Conservation (phyloP, 1,140 invertebrate species). For the Drosophila pallidifrons region DNA sequence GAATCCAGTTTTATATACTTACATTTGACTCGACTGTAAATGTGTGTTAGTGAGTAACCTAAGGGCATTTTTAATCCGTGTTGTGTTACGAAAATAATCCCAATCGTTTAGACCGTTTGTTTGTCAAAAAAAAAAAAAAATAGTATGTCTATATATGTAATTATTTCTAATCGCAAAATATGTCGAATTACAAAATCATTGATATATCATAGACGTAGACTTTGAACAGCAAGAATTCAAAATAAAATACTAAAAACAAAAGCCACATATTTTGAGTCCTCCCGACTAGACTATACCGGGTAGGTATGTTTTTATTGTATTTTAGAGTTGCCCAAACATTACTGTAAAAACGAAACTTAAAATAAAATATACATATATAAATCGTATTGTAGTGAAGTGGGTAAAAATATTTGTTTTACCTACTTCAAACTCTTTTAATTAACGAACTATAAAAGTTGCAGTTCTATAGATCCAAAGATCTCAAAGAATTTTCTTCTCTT, state of each 20-base stretch:
- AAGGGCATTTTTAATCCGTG: slow-evolving; percentile 70
- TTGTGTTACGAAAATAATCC: slow-evolving; percentile 55
- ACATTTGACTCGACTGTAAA: slow-evolving; percentile 31
- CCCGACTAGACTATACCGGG: no score
- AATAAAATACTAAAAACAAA: slow-evolving; percentile 14
- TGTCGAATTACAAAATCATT: slow-evolving; percentile 24
- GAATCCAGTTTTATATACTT: slow-evolving; percentile 15
- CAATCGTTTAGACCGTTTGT: slow-evolving; percentile 55
- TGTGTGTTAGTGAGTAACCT: slow-evolving; percentile 48
- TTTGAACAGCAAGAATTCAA: slow-evolving; percentile 19
- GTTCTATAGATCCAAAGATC: no score
- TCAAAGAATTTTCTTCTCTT: no score
- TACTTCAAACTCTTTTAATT: no score
- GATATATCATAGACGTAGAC: slow-evolving; percentile 30
- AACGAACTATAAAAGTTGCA: no score
- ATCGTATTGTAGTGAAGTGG: no score
- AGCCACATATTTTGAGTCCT: not conserved
- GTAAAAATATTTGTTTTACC: no score
- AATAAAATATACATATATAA: no score
- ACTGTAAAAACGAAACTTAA: no score
- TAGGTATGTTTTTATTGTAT: no score
- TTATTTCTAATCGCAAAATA: slow-evolving; percentile 23
- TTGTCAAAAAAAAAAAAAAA: slow-evolving; percentile 13
- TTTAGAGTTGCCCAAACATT: no score
- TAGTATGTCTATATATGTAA: slow-evolving; percentile 1